Conservation (phyloP, 2,888 invertebrate genomes). For the Blera fallax region DNA sequence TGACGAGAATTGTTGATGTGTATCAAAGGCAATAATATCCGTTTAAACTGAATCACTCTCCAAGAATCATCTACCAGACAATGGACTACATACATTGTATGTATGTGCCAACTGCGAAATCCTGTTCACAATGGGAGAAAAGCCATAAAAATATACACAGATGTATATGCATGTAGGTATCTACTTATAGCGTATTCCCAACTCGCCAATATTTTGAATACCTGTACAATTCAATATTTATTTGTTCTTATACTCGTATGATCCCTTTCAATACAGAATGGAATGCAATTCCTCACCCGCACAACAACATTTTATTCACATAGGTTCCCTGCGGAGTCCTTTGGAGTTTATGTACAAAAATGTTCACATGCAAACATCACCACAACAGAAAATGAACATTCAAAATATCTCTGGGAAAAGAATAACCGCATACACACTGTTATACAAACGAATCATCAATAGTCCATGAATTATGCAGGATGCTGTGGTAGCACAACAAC, state of each 20-base stretch:
- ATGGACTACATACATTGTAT: no score
- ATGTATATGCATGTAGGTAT: no score
- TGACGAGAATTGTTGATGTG: no score
- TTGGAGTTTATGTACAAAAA: conserved; percentile 21
- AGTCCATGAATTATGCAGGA: conserved; percentile 41
- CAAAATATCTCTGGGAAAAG: not conserved
- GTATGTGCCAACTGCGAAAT: not conserved
- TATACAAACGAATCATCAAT: conserved; percentile 27
- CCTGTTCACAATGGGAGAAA: not conserved
- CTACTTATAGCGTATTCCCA: not conserved
- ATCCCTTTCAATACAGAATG: not conserved
- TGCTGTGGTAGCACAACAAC: conserved; percentile 21
- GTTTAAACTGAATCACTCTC: no score
- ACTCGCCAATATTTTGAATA: not conserved
- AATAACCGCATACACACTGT: conserved; percentile 3
- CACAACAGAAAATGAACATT: not conserved
- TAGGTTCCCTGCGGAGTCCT: conserved; percentile 12
- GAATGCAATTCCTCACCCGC: conserved; percentile 11
- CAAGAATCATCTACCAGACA: no score
- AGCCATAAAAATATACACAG: no score
- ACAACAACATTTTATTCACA: conserved; percentile 2
- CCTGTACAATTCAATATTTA: not conserved
- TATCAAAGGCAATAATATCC: no score
- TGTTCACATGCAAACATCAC: not conserved
- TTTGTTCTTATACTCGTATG: no score